Evolutionary conservation across 2,797 vertebrate species (phyloP), one percentile per base, ranked within the genome.

Genomic region (Peromyscus melanophrys): DNA sequence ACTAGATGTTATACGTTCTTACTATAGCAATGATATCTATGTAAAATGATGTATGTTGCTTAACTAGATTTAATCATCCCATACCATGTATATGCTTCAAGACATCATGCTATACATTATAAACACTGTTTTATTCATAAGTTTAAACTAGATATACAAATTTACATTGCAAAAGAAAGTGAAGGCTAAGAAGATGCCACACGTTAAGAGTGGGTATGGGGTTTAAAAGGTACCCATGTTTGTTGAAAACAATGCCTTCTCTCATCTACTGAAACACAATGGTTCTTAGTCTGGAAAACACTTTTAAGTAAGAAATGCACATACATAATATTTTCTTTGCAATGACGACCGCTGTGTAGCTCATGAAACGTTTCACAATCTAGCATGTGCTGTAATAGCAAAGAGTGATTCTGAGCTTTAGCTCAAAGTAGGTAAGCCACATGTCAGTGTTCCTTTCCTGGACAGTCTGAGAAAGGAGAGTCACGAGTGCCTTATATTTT

Each of bases 381-480:
- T 4, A 37, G 17, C 37, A 16, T 71, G 27, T 63, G n/a, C 49
- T 87, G 63, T 88, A 73, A 40, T 9, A 77, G 43, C 29, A 96
- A 27, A 89, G 31, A 27, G 46, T 61, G 57, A 59, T 67, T 88
- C 77, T 63, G 59, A 96, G 77, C 92, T 84, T 40, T 73, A 40
- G 69, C 69, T 73, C 69, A 73, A 25, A 73, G 37, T 67, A 89
- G 46, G 3, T 17, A 21, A 78, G n/a, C 67, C 43, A 10, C 19
- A 6, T 89, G 34, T n/a, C 78, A 31, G 19, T 93, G 1, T 6
- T 57, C 12, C 57, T 95, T 96, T 96, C n/a, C 13, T 43, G 43
- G 4, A 5, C 21, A 61, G 25, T 59, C 25, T 57, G 37, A 97
- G 52, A 94, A 94, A 93, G 96, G 31, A 93, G 65, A 87, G 55